Base-by-base conservation (phyloP, 1,140 invertebrate genomes). In the Neodiprion pinetum region DNA sequence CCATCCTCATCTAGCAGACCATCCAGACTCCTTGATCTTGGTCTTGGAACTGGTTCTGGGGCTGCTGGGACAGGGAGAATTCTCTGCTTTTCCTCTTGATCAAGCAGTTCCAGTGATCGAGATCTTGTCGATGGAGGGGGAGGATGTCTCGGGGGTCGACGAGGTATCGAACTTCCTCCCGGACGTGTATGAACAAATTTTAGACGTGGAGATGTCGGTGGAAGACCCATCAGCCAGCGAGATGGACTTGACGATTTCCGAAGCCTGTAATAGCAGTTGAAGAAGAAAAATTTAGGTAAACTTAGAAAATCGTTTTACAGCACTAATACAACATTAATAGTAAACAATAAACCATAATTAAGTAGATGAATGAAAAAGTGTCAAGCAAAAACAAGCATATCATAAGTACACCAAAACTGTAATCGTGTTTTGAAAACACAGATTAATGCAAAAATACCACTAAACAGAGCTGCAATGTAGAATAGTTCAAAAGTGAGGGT, bases 1-100 rank as follows among this genome's bases (percentile, higher is more conserved):
- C 69, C 69, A 12, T 75, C 84, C 74, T 89, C 85, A 76, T 90
- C 88, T 23, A 93, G 77, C 14, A 94, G 87, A 80, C 91, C 92
- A 81, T 94, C 93, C 76, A 93, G 88, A 87, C 93, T 94, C 73
- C 92, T 91, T n/a, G 92, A 92, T 77, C 92, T 88, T 50, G 90
- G 88, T 80, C 83, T 86, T 73, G 81, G 84, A 76, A 81, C 79
- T 74, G 79, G 81, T 77, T 81, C 85, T 53, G 78, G 77, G 48
- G 79, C 70, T 21, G 72, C 69, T 40, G 28, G 28, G 12, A 76
- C 72, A 9, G 74, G 67, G 7, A 77, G 72, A 21, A 53, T 53
- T 5, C 69, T 72, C 12, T 83, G 78, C 7, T 79, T 75, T 50
- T 82, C 79, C 0, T 80, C 75, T 49, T 81, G 79, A 67, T 85